Percentiles rank a stretch among this genome's conserved stretches.
Evolutionary conservation across 2,888 invertebrate species (phyloP).

Genomic region (Balanococcus diminutus): DNA sequence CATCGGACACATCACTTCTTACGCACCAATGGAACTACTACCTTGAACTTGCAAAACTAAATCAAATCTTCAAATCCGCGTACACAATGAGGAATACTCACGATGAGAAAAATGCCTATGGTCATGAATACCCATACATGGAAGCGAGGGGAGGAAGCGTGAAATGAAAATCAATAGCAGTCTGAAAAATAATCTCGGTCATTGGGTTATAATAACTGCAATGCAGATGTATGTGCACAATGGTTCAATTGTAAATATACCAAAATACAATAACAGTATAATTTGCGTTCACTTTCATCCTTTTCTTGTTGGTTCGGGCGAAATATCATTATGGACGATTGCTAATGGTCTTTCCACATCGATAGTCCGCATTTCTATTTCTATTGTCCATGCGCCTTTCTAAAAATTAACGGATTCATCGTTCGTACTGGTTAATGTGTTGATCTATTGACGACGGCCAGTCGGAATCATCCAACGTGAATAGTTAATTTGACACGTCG

Average conservation of each 20-base stretch:
- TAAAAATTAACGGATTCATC: slow-evolving; percentile 45
- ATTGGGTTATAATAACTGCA: slow-evolving; percentile 54
- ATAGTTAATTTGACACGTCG: slow-evolving; percentile 21
- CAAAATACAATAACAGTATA: slow-evolving; percentile 44
- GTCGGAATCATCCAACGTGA: slow-evolving; percentile 6
- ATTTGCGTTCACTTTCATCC: slow-evolving; percentile 49
- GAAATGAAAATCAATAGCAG: slow-evolving; percentile 44
- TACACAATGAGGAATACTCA: slow-evolving; percentile 1
- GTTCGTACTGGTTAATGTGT: background rate
- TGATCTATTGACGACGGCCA: slow-evolving; percentile 33
- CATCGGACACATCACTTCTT: background rate
- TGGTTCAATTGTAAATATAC: slow-evolving; percentile 44
- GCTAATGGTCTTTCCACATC: slow-evolving; percentile 41
- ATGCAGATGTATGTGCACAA: slow-evolving; percentile 36
- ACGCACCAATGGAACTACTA: background rate
- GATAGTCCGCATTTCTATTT: slow-evolving; percentile 7
- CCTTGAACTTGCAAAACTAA: slow-evolving; percentile 50
- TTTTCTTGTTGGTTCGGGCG: background rate
- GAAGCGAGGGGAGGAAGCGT: slow-evolving; percentile 30
- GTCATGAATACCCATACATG: background rate
- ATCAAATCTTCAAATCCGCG: slow-evolving; percentile 13
- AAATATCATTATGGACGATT: slow-evolving; percentile 42
- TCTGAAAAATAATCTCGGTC: slow-evolving; percentile 49
- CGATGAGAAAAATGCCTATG: slow-evolving; percentile 16
- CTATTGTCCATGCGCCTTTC: background rate